phyloP scores from a whole-genome alignment of 1,140 invertebrate genomes.

The Formica selysi region DNA sequence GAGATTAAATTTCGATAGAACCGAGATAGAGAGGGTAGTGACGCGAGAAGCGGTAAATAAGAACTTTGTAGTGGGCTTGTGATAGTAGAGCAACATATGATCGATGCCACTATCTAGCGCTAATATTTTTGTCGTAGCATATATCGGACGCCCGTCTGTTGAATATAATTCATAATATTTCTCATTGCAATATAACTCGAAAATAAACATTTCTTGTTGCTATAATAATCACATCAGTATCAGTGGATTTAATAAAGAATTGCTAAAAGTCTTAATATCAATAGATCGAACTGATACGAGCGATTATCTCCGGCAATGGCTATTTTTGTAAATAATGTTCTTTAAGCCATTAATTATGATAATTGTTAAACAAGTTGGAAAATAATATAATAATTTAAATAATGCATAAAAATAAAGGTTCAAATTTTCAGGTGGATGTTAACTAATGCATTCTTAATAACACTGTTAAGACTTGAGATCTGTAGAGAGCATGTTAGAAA shows the following conservation, averaged over 20 bases:
- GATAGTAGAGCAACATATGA: constrained; percentile 49
- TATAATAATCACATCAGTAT: neutral
- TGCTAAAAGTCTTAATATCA: neutral
- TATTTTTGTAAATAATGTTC: neutral
- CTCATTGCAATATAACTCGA: neutral
- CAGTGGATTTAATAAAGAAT: constrained; percentile 12
- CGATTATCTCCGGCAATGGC: neutral
- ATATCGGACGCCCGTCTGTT: neutral
- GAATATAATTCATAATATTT: constrained; percentile 16
- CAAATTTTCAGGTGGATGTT: neutral
- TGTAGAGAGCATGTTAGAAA: constrained; percentile 36
- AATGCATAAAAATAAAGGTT: neutral
- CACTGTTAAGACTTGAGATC: neutral
- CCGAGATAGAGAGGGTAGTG: constrained; percentile 64
- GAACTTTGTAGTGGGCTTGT: constrained; percentile 72
- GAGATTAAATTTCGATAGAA: constrained; percentile 81
- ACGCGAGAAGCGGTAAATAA: constrained; percentile 78
- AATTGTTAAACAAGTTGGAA: constrained; percentile 3
- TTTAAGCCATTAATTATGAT: neutral
- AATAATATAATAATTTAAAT: constrained; percentile 13
- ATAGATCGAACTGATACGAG: neutral
- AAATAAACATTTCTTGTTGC: neutral
- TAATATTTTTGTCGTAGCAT: constrained; percentile 2
- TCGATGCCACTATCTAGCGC: constrained; percentile 24
- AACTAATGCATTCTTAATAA: constrained; percentile 7